Conservation (phyloP, 1,140 invertebrate genomes). For the Drosophila ficusphila region DNA sequence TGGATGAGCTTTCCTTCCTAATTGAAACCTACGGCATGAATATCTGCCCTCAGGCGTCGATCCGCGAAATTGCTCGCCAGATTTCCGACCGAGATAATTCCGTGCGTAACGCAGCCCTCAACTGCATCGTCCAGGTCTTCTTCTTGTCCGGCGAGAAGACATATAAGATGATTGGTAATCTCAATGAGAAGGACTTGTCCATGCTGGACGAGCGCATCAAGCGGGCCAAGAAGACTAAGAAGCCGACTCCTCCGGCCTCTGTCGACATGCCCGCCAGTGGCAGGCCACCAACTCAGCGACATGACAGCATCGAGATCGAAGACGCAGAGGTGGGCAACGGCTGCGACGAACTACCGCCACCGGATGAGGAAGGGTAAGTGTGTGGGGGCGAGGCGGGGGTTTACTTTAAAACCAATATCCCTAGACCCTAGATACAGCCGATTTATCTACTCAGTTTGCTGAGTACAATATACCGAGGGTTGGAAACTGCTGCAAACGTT, state of each 20-base stretch:
- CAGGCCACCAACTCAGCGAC: slow-evolving; percentile 47
- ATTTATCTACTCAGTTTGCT: slow-evolving; percentile 5
- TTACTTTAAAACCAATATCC: not conserved
- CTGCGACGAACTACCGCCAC: slow-evolving; percentile 79
- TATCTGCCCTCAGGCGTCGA: slow-evolving; percentile 92
- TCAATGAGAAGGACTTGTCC: slow-evolving; percentile 96
- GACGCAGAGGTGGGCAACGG: slow-evolving; percentile 66
- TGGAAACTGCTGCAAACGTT: slow-evolving; percentile 17
- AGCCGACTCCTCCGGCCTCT: slow-evolving; percentile 81
- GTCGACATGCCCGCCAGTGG: slow-evolving; percentile 79
- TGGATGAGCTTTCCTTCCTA: slow-evolving; percentile 94
- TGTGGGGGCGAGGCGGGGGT: not conserved
- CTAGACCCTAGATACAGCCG: not conserved
- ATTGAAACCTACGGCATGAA: slow-evolving; percentile 94
- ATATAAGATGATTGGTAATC: slow-evolving; percentile 95
- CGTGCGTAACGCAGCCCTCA: slow-evolving; percentile 97
- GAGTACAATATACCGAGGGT: slow-evolving; percentile 23
- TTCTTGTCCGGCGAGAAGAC: slow-evolving; percentile 95
- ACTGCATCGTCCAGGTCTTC: slow-evolving; percentile 96
- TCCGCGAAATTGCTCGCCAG: slow-evolving; percentile 96
- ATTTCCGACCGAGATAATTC: slow-evolving; percentile 98
- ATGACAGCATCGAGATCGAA: slow-evolving; percentile 84
- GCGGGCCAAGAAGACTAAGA: slow-evolving; percentile 90
- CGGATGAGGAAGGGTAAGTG: slow-evolving; percentile 77
- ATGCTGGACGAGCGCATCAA: slow-evolving; percentile 98